phyloP scores from a whole-genome alignment of 92 coral and sea anemone species.

The Plumapathes pennacea region DNA sequence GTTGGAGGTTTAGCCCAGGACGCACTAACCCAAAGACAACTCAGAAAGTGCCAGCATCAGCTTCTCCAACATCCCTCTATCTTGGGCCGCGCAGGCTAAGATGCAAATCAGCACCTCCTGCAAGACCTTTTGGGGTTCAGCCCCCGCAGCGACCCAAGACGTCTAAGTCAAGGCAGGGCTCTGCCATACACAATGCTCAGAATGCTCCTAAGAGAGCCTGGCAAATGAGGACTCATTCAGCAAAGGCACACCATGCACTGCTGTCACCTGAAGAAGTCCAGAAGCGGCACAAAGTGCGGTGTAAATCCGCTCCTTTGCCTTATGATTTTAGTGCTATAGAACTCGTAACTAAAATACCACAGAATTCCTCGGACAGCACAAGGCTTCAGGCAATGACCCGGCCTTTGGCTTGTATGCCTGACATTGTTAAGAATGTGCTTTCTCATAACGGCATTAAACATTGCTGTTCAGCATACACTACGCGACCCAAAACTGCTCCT shows the following conservation, averaged over 20 bases:
- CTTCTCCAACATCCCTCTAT: slow-evolving; percentile 59
- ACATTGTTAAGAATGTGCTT: slow-evolving; percentile 79
- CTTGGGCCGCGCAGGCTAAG: slow-evolving; percentile 54
- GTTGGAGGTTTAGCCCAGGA: slow-evolving; percentile 37
- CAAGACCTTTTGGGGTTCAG: slow-evolving; percentile 36
- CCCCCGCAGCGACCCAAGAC: slow-evolving; percentile 48
- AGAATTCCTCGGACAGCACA: slow-evolving; percentile 62
- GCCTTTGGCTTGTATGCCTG: slow-evolving; percentile 86
- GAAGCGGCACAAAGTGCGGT: slow-evolving; percentile 54
- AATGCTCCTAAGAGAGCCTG: slow-evolving; percentile 82
- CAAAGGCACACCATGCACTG: slow-evolving; percentile 59
- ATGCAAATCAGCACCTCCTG: slow-evolving; percentile 83
- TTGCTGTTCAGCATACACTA: slow-evolving; percentile 80
- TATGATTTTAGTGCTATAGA: slow-evolving; percentile 75
- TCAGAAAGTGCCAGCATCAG: not conserved
- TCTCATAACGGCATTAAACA: slow-evolving; percentile 78
- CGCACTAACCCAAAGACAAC: slow-evolving; percentile 1
- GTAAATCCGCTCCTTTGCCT: slow-evolving; percentile 88
- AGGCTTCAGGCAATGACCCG: slow-evolving; percentile 71
- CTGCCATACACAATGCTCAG: slow-evolving; percentile 25
- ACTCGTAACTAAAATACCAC: slow-evolving; percentile 58
- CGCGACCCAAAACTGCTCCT: slow-evolving; percentile 56
- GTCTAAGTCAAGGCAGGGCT: slow-evolving; percentile 28
- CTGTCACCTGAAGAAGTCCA: slow-evolving; percentile 68
- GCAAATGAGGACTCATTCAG: slow-evolving; percentile 73